Evolutionary conservation across 2,113 vertebrate species (phyloP).

Genomic region (Pteruthius melanotis): DNA sequence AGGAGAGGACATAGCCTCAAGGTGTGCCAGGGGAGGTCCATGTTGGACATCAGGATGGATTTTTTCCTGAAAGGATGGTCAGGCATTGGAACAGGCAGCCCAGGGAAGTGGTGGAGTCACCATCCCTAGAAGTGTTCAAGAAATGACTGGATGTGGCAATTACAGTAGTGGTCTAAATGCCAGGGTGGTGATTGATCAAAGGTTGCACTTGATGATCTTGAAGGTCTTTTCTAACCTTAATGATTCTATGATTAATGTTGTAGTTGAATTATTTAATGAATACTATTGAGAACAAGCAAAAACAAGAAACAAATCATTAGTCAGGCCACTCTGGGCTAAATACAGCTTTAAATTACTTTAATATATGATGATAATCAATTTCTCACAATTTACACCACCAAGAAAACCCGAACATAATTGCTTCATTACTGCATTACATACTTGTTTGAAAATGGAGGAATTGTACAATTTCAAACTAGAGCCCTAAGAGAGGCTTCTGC

Average conservation of each 20-base stretch:
- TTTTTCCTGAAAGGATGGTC: not conserved
- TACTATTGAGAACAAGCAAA: not conserved
- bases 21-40: not conserved
- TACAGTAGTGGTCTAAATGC: not conserved
- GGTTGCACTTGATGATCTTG: not conserved
- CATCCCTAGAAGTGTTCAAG: not conserved
- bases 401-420: not conserved
- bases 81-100: not conserved
- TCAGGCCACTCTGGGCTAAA: not conserved
- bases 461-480: not conserved
- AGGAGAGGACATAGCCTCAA: not conserved
- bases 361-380: not conserved
- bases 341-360: not conserved
- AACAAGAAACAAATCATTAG: not conserved
- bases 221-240: not conserved
- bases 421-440: not conserved
- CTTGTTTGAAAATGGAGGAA: not conserved
- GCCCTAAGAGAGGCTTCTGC: not conserved
- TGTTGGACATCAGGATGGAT: not conserved
- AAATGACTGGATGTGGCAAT: not conserved
- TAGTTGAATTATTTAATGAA: not conserved
- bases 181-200: not conserved
- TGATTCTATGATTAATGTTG: not conserved
- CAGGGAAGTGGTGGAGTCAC: not conserved
- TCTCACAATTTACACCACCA: not conserved